Conservation (phyloP, 2,888 invertebrate genomes). For the Acleris laterana region DNA sequence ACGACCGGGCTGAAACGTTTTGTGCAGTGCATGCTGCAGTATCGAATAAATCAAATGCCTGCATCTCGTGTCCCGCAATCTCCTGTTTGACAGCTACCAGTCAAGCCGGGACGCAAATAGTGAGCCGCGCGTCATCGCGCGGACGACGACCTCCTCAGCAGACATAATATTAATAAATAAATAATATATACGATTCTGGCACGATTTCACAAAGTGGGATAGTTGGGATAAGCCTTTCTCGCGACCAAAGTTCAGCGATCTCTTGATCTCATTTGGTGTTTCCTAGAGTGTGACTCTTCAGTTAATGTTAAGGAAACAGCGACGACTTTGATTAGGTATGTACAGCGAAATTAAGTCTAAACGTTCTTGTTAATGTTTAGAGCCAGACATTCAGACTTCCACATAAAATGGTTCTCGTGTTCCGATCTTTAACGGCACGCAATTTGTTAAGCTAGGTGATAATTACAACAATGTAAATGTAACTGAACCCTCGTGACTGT, state of each 20-base stretch:
- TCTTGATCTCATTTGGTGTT: slow-evolving; percentile 9
- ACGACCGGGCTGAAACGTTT: slow-evolving; percentile 25
- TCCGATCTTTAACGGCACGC: too few relatives aligned
- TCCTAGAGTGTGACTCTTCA: neutral
- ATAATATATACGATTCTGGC: slow-evolving; percentile 27
- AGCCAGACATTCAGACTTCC: too few relatives aligned
- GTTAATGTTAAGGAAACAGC: neutral
- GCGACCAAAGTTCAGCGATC: slow-evolving; percentile 18
- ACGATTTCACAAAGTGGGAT: slow-evolving; percentile 11
- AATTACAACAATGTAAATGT: too few relatives aligned
- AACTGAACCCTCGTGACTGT: too few relatives aligned
- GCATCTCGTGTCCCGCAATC: slow-evolving; percentile 28
- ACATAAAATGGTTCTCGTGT: too few relatives aligned
- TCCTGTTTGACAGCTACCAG: slow-evolving; percentile 34
- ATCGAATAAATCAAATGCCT: slow-evolving; percentile 30
- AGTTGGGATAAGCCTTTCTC: slow-evolving; percentile 9
- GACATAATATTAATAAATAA: slow-evolving; percentile 34
- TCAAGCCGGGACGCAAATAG: slow-evolving; percentile 35
- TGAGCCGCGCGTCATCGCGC: slow-evolving; percentile 21
- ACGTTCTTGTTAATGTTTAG: too few relatives aligned
- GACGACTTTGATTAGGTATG: too few relatives aligned
- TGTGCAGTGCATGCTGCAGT: slow-evolving; percentile 7
- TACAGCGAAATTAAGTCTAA: too few relatives aligned
- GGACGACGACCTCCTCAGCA: slow-evolving; percentile 32
- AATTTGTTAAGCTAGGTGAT: too few relatives aligned